These are phyloP conservation scores for Petroica traversi DNA, from an alignment of 2,113 vertebrate species.

Conservation along the genomic window DNA sequence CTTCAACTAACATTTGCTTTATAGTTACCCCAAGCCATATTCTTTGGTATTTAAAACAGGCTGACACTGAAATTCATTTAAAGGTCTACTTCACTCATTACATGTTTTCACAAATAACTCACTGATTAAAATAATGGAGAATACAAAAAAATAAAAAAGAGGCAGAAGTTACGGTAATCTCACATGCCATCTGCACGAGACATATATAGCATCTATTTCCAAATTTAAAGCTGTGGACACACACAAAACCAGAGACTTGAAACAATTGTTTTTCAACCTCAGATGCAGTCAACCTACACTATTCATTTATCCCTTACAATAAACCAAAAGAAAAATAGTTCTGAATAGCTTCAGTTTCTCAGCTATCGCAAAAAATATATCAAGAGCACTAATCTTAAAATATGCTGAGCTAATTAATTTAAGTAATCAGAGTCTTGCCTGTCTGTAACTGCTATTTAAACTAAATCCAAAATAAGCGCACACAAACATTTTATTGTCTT, in stretches of 20 bases:
- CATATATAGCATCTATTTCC: neutral
- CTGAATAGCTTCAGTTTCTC: neutral
- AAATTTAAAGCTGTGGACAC: neutral
- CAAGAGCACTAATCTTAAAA: neutral
- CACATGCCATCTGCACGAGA: accelerated
- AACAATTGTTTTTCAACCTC: neutral
- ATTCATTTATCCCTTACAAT: neutral
- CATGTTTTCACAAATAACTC: neutral
- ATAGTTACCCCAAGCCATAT: neutral
- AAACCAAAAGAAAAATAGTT: neutral
- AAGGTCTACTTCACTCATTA: constrained; percentile 7
- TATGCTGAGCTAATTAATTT: neutral
- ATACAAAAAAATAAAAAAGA: neutral
- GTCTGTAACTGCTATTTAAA: neutral
- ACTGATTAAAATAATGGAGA: neutral
- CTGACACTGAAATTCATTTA: neutral
- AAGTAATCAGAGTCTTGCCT: neutral
- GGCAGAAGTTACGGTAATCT: neutral
- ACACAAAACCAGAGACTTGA: neutral
- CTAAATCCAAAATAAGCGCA: neutral
- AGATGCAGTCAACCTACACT: accelerated
- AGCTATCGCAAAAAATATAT: neutral
- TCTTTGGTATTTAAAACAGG: constrained; percentile 44
- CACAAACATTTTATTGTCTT: neutral
- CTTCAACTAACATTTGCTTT: constrained; percentile 31